Conservation (phyloP, 2,113 vertebrate species). For the Synodontis membranacea region DNA sequence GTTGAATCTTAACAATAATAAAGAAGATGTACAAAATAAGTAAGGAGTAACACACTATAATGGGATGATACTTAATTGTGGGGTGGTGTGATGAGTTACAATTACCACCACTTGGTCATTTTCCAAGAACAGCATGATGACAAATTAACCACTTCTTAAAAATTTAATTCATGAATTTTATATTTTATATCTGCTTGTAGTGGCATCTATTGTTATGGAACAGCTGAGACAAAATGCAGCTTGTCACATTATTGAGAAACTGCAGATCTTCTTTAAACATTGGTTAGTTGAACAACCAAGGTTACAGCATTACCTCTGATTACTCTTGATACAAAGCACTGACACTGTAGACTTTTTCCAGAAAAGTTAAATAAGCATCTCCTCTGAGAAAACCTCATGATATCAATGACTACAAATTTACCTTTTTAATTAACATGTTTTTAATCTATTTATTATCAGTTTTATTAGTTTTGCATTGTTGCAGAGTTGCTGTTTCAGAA, state of each 20-base stretch:
- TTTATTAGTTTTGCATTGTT: background rate
- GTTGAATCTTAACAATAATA: conserved; percentile 62
- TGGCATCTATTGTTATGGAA: background rate
- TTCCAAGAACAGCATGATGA: background rate
- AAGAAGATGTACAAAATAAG: background rate
- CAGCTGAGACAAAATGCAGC: no score
- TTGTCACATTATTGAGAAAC: no score
- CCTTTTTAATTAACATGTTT: background rate
- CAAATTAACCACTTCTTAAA: no score
- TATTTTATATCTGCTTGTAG: background rate
- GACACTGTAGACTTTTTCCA: background rate
- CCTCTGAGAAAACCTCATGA: background rate
- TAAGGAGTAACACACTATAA: background rate
- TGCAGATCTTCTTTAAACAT: no score
- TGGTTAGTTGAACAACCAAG: no score
- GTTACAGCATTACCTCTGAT: background rate
- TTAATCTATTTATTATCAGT: background rate
- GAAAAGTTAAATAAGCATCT: background rate
- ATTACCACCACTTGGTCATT: background rate
- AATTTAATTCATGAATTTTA: no score
- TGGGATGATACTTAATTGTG: background rate
- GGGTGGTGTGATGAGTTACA: background rate
- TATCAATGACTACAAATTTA: background rate
- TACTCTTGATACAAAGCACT: background rate
- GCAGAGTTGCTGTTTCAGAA: background rate